Percentiles rank a stretch among this genome's conserved stretches.
Conservation (phyloP, 2,888 invertebrate species). For the Embidobia sp. region DNA sequence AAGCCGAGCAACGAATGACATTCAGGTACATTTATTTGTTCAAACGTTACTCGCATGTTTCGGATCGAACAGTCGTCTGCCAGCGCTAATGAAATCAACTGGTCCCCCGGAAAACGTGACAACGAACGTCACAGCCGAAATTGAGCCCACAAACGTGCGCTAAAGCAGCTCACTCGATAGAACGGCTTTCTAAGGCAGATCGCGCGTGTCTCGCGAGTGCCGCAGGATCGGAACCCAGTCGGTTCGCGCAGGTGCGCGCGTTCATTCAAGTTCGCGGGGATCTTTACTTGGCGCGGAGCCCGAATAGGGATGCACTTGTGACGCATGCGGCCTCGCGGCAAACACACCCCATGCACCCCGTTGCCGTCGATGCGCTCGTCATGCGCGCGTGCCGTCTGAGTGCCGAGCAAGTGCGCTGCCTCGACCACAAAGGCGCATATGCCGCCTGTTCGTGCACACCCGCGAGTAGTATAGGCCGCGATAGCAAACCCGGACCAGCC, state of each 20-base stretch:
- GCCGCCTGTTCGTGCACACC: constrained; percentile 24
- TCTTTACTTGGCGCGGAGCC: constrained; percentile 33
- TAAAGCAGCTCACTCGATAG: too few species aligned
- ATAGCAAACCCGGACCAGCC: background rate
- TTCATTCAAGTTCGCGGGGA: background rate
- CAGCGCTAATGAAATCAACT: too few species aligned
- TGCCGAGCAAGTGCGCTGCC: constrained; percentile 17
- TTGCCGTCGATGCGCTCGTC: constrained; percentile 27
- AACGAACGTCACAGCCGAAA: too few species aligned
- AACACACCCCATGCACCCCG: constrained; percentile 45
- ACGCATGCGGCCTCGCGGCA: constrained; percentile 29
- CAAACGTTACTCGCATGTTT: too few species aligned
- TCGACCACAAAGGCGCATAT: constrained; percentile 43
- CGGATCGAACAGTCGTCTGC: too few species aligned
- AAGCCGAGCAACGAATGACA: too few species aligned
- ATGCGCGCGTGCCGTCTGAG: constrained; percentile 38
- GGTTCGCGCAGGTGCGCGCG: constrained; percentile 1
- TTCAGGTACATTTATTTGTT: too few species aligned
- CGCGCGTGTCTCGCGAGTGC: too few species aligned
- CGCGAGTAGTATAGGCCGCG: constrained; percentile 33
- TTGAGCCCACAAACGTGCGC: too few species aligned
- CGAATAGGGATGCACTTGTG: constrained; percentile 7
- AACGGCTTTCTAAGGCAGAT: too few species aligned
- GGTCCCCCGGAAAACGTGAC: too few species aligned
- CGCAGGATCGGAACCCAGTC: background rate